Percentiles rank a stretch among this genome's conserved stretches.
These are phyloP conservation scores for Cherax quadricarinatus DNA, from an alignment of 1,140 invertebrate genomes.

Conservation along the genomic window DNA sequence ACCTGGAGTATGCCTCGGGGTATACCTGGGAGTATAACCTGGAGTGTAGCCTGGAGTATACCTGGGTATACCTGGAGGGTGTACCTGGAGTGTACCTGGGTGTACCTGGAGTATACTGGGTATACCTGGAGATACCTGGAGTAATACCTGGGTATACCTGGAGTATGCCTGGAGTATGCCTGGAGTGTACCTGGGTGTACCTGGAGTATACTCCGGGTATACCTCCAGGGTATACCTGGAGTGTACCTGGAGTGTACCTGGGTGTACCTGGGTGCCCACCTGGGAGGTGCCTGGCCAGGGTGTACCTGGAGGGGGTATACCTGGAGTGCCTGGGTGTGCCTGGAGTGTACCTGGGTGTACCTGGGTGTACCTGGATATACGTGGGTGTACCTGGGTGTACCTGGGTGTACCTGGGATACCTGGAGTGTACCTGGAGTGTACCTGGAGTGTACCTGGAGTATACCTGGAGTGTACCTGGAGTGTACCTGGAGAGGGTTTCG, in stretches of 20 bases:
- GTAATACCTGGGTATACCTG: neutral
- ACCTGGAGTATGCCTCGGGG: too few relatives aligned
- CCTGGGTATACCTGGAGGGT: too few relatives aligned
- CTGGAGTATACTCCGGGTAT: neutral
- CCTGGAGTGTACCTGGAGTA: neutral
- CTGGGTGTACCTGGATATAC: conserved; percentile 25
- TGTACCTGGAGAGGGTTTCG: neutral
- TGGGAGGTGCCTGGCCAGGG: too few relatives aligned
- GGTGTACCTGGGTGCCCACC: neutral
- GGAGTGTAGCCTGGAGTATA: too few relatives aligned
- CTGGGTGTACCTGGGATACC: conserved; percentile 15
- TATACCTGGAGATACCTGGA: neutral
- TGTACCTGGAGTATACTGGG: neutral
- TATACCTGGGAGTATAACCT: too few relatives aligned
- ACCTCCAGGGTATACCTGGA: neutral
- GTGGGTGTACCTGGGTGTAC: conserved; percentile 1
- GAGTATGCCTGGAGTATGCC: neutral
- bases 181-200: neutral
- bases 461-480: neutral
- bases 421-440: too few relatives aligned
- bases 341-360: conserved; percentile 36
- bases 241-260: neutral
- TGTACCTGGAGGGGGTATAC: neutral
- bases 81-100: neutral
- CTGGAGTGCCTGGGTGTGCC: neutral